phyloP scores from a whole-genome alignment of 2,113 vertebrate genomes.

The Spea multiplicata region DNA sequence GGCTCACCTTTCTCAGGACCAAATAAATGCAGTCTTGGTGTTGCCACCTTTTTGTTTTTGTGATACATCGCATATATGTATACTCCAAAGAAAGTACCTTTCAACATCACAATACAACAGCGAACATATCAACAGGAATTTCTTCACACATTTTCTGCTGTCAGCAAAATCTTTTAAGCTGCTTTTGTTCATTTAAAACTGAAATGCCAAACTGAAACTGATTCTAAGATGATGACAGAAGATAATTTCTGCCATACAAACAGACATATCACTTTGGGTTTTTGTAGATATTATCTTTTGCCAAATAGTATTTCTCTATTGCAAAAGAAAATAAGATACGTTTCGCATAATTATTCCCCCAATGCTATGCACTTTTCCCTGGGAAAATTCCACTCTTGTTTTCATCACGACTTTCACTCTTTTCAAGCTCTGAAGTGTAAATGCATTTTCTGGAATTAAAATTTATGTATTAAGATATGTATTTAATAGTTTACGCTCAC shows the following conservation, averaged over 20 bases:
- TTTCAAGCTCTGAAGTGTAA: background rate
- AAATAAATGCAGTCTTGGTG: too few relatives aligned
- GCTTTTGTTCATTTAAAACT: slow-evolving; percentile 46
- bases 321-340: background rate
- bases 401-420: slow-evolving; percentile 3
- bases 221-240: slow-evolving; percentile 44
- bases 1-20: too few relatives aligned
- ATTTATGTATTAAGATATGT: background rate
- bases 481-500: background rate
- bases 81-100: slow-evolving; percentile 31
- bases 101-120: slow-evolving; percentile 21
- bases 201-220: slow-evolving; percentile 36
- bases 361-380: background rate
- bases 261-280: slow-evolving; percentile 40
- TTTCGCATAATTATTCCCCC: slow-evolving; percentile 11
- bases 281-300: slow-evolving; percentile 29
- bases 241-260: slow-evolving; percentile 41
- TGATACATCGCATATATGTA: background rate
- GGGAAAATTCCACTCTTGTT: background rate
- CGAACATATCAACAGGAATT: slow-evolving; percentile 37
- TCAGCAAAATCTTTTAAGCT: slow-evolving; percentile 41
- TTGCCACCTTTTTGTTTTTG: too few relatives aligned
- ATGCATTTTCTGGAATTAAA: background rate
- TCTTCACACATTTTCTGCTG: slow-evolving; percentile 47
- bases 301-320: slow-evolving; percentile 13